Conservation (phyloP, 2,113 vertebrate genomes). For the Cercopithecus mona region DNA sequence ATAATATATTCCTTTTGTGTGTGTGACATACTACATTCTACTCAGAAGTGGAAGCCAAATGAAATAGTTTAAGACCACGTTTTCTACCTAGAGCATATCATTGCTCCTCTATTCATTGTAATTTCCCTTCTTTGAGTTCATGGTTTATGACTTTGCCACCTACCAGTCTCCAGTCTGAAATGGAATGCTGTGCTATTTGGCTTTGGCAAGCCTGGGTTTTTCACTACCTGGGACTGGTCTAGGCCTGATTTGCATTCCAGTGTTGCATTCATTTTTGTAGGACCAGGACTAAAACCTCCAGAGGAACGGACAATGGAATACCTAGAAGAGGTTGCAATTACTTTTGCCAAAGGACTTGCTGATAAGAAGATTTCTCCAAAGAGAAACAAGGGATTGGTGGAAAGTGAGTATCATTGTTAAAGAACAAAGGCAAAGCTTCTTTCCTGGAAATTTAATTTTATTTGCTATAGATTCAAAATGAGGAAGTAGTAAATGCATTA, state of each 20-base stretch:
- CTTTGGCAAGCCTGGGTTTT: neutral
- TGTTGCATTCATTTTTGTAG: conserved; percentile 78
- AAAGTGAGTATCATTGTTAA: conserved; percentile 88
- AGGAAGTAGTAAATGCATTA: neutral
- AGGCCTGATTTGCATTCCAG: neutral
- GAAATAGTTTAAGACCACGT: neutral
- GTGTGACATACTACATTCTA: neutral
- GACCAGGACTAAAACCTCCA: conserved; percentile 93
- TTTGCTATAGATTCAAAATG: neutral
- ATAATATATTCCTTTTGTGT: too few relatives aligned
- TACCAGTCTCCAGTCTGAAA: neutral
- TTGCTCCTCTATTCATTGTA: neutral
- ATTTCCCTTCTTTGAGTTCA: neutral
- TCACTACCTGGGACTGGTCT: neutral
- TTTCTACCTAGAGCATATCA: neutral
- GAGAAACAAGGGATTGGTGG: conserved; percentile 87
- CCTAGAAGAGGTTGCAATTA: conserved; percentile 94
- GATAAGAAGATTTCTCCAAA: conserved; percentile 89
- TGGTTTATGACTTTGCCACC: neutral
- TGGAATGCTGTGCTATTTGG: neutral
- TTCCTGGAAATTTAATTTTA: neutral
- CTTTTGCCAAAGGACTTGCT: conserved; percentile 91
- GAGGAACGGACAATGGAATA: conserved; percentile 96
- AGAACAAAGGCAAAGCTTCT: neutral
- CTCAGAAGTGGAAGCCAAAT: neutral